Evolutionary conservation across 2,797 vertebrate species (phyloP).

Genomic region (Sebastes oblongus): DNA sequence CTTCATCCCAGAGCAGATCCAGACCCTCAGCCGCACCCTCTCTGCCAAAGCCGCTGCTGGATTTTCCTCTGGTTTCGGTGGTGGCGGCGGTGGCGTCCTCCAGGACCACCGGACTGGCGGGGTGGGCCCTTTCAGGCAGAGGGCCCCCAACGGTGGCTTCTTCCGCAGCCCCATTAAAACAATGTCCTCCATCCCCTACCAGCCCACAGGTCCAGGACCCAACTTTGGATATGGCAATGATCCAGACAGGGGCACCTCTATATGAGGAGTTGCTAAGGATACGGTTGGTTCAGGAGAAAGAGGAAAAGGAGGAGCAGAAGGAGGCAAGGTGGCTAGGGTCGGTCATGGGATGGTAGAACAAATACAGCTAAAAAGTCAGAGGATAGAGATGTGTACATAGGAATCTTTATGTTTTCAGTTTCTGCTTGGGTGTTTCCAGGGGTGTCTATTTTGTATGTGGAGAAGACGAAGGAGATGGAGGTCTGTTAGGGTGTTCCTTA

Average conservation of each 20-base stretch:
- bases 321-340: conserved; percentile 27
- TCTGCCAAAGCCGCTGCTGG: conserved; percentile 97
- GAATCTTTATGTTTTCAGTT: conserved; percentile 69
- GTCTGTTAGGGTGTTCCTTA: conserved; percentile 42
- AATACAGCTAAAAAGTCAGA: conserved; percentile 54
- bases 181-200: conserved; percentile 99
- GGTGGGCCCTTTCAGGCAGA: conserved; percentile 92
- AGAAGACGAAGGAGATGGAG: conserved; percentile 48
- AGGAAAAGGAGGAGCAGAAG: conserved; percentile 9
- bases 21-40: conserved; percentile 98
- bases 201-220: conserved; percentile 93
- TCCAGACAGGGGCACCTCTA: conserved; percentile 98
- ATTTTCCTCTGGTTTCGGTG: conserved; percentile 90
- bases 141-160: conserved; percentile 97
- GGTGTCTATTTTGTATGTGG: conserved; percentile 62
- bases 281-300: conserved; percentile 38
- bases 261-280: conserved; percentile 81
- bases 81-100: conserved; percentile 74
- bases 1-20: conserved; percentile 99
- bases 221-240: conserved; percentile 98
- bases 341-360: conserved; percentile 49
- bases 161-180: conserved; percentile 99
- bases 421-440: conserved; percentile 67
- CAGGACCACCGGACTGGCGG: conserved; percentile 98
- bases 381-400: conserved; percentile 77